phyloP scores from a whole-genome alignment of 2,888 invertebrate genomes.

The Noctua janthe region DNA sequence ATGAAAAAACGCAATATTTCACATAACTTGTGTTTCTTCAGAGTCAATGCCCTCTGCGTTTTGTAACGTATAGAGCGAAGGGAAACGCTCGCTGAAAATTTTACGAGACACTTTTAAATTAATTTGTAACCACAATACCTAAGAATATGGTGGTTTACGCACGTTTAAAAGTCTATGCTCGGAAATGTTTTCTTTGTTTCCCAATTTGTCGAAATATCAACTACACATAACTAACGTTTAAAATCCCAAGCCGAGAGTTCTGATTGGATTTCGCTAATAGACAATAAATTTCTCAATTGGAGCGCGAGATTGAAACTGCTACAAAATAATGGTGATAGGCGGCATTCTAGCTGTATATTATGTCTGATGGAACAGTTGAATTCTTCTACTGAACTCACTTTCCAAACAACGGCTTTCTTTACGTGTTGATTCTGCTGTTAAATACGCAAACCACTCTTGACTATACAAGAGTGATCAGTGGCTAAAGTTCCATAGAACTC shows the following conservation, averaged over 20 bases:
- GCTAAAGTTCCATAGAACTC: too few relatives aligned
- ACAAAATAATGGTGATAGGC: slow-evolving; percentile 31
- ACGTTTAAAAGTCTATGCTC: neutral
- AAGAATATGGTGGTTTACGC: neutral
- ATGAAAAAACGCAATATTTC: slow-evolving; percentile 22
- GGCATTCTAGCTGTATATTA: slow-evolving; percentile 9
- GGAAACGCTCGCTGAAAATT: neutral
- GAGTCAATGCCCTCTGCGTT: slow-evolving; percentile 37
- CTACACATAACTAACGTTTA: slow-evolving; percentile 19
- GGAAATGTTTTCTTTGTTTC: neutral
- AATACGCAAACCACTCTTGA: neutral
- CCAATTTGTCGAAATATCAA: neutral
- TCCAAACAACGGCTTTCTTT: neutral
- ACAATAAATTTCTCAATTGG: slow-evolving; percentile 48
- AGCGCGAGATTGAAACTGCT: slow-evolving; percentile 46
- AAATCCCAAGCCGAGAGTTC: slow-evolving; percentile 22
- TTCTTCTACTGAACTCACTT: slow-evolving; percentile 3
- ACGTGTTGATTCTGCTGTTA: neutral
- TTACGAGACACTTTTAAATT: neutral
- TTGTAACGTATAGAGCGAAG: neutral
- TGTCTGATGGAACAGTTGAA: slow-evolving; percentile 7
- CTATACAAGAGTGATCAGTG: neutral
- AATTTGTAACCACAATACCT: neutral
- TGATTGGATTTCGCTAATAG: slow-evolving; percentile 47
- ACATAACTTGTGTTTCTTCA: slow-evolving; percentile 20